Evolutionary conservation across 2,888 invertebrate genomes (phyloP), one percentile per base, ranked within the genome.

Genomic region (Druceiella hillmani): DNA sequence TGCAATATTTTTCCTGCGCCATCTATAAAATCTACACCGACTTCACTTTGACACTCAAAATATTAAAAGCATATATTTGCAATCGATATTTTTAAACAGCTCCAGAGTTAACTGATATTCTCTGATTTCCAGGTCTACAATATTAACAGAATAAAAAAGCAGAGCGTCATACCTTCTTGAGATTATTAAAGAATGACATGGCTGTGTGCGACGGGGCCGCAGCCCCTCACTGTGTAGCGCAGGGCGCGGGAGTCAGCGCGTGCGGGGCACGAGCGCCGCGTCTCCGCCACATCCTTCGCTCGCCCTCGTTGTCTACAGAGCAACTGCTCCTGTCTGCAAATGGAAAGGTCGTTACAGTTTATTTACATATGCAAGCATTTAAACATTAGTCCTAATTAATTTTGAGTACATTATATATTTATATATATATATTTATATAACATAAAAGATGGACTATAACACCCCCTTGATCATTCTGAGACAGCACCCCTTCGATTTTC

Each of bases 171-270:
- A 65, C 69, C 75, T 92, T 92, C 64, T 89, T 92, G 50, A 93
- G 76, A 65, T 89, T 90, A 59, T 86, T 90, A 56, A 92, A 82
- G 69, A 93, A 90, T 60, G 92, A 91, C 91, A 91, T 90, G 56
- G 62, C 73, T 57, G 34, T 38, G 45, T 41, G 43, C 40, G 40
- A 38, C 47, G 3, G 11, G 16, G 27, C n/a, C 29, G 10, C 16
- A 17, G 31, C 31, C 13, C 25, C 22, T 27, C n/a, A 4, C 16
- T 28, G 29, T 11, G 28, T 12, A 10, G 31, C 15, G 6, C 7
- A 13, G 16, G 9, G 2, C 27, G 14, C 11, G 11, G 17, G 33
- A 14, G n/a, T 32, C 29, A 24, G 57, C 59, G 57, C 57, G 57
- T 46, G 54, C 50, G 41, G 38, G 38, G 42, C 54, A 59, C 64